Base-by-base conservation (phyloP, 1,140 invertebrate species). In the Calephelis nemesis region DNA sequence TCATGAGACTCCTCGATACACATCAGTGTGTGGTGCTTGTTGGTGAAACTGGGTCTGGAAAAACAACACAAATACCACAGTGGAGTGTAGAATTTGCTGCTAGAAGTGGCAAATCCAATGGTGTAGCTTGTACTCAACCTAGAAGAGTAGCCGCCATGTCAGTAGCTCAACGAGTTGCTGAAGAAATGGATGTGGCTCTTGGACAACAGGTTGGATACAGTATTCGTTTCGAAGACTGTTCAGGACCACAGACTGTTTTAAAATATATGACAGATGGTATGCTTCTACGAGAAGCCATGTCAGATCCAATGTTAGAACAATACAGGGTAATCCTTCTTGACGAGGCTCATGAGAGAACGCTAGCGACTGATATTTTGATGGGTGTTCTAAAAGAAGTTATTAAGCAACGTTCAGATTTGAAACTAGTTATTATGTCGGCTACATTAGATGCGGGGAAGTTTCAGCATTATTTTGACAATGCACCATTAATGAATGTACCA, bases 241-340 rank as follows among this genome's bases (percentile, higher is more conserved):
- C 98, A 19, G 98, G 97, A 12, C 93, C 97, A 0, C 98, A 97
- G 88, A 99, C 99, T 0, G 92, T 99, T 50, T 91, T 96, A 0
- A 96, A 96, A 83, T 99, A 99, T 86, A 98, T 99, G 97, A 99
- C 99, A 10, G 99, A 99, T 86, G 99, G 99, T 98, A 99, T 99
- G 99, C 95, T 99, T 83, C 92, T 99, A 30, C 93, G 99, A 68
- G 99, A 99, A 93, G 99, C 98, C 0, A 99, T 99, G 99, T 99
- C 98, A 5, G 98, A 99, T 92, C 99, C 99, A 0, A 97, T 99
- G 94, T 89, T 99, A 13, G 98, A 99, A 80, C 95, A 96, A 63
- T 99, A 99, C 92, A 97, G 98, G 86, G 97, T 98, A 2, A 97
- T 99, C 68, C 91, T 99, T 47, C 95, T 99, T 40, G 99, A 99